Base-by-base conservation (phyloP, 2,888 invertebrate species). In the Troides oblongomaculatus region DNA sequence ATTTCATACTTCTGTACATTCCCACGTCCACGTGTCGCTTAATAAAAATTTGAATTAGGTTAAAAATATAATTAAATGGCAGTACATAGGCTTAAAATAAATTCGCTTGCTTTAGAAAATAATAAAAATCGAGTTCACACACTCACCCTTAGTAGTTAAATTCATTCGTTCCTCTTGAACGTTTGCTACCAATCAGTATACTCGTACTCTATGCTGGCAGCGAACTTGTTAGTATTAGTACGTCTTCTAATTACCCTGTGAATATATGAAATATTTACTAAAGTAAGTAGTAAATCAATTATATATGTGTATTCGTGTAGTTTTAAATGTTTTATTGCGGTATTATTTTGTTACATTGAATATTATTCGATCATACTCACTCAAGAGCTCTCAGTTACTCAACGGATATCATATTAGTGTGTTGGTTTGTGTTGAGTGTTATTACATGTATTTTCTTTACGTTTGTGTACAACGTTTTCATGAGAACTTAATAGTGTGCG, bases 111-210 rank as follows among this genome's bases (percentile, higher is more conserved):
- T 7, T 50, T 21, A 25, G 64, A 25, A 53, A 65, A 69, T 18
- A 58, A 17, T 56, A 12, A 10, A 73, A 75, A 73, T 76, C 74
- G 75, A 75, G 72, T 56, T 68, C 63, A 68, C 62, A 72, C 7
- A 84, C 90, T 89, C 79, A 92, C 92, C 90, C 77, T 86, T 92
- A 77, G 92, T 92, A 84, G 91, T 92, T 87, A 92, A 86, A 92
- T 92, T 92, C 92, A 92, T 92, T 82, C 91, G 91, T 86, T 80
- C 86, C 88, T 88, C 89, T 89, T 89, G 82, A 87, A 75, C 77
- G 83, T 80, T 81, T 81, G 78, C 85, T 82, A 83, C 82, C 88
- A 90, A 90, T 91, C 89, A 89, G 84, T 80, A 81, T 80, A 80
- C 88, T 89, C 87, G 86, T 80, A 80, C 88, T 89, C 87, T 86